Evolutionary conservation across 2,113 vertebrate genomes (phyloP).

Genomic region (Mellivora capensis): DNA sequence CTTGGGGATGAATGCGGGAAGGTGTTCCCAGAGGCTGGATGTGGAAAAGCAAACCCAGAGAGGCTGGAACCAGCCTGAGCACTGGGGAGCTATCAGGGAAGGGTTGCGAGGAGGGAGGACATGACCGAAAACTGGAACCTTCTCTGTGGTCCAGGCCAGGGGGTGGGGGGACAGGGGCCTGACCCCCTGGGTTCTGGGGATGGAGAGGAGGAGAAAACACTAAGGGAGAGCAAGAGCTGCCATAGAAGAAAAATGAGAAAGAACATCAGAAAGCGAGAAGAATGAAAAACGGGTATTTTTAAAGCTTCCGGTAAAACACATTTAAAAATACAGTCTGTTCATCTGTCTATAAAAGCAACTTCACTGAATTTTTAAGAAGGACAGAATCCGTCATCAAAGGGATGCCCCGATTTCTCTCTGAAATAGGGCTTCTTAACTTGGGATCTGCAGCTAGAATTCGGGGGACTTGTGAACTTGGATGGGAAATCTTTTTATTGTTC

Average conservation of each 20-base stretch:
- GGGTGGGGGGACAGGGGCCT: background rate
- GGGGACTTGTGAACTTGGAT: background rate
- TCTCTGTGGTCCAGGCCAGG: background rate
- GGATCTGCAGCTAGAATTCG: background rate
- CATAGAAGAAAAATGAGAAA: background rate
- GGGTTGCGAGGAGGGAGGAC: background rate
- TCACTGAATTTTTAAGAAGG: constrained; percentile 60
- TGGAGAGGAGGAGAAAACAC: background rate
- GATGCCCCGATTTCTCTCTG: constrained; percentile 50
- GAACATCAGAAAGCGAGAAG: constrained; percentile 10
- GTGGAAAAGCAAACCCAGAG: background rate
- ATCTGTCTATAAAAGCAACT: constrained; percentile 60
- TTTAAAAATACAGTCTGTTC: constrained; percentile 68
- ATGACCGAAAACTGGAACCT: background rate
- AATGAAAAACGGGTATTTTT: constrained; percentile 63
- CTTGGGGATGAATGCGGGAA: background rate
- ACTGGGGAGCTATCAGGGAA: background rate
- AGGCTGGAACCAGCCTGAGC: background rate
- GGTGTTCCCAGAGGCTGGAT: background rate
- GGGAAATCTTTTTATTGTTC: constrained; percentile 20
- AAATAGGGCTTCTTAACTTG: constrained; percentile 55
- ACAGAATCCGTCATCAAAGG: constrained; percentile 63
- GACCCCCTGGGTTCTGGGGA: background rate
- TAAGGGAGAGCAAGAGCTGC: background rate
- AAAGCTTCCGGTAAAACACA: constrained; percentile 56